phyloP scores from a whole-genome alignment of 2,113 vertebrate genomes.

The Nycticebus coucang region DNA sequence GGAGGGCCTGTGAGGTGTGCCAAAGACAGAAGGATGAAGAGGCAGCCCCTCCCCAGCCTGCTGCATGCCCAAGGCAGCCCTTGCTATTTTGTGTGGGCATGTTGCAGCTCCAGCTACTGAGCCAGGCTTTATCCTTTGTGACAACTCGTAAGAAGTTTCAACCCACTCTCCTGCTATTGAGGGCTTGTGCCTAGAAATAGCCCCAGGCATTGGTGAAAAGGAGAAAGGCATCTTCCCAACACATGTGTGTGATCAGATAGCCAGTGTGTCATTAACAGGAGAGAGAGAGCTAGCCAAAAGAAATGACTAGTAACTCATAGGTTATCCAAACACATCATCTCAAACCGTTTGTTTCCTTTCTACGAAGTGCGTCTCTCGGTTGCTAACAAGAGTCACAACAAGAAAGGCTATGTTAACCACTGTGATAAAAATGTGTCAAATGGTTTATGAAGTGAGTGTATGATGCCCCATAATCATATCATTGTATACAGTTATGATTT shows the following conservation, averaged over 20 bases:
- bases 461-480: no score
- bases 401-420: no score
- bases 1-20: rapidly evolving
- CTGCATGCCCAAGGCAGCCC: neutral
- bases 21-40: neutral
- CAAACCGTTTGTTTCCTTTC: conserved; percentile 35
- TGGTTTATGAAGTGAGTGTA: no score
- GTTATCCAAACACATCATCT: conserved; percentile 17
- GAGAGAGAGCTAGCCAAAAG: neutral
- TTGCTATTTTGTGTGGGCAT: neutral
- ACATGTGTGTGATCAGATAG: neutral
- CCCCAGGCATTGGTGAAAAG: neutral
- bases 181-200: neutral
- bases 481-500: no score
- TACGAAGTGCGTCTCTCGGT: neutral
- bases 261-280: neutral
- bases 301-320: neutral
- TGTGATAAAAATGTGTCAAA: no score
- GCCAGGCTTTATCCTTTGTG: neutral
- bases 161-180: neutral
- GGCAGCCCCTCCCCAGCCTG: neutral
- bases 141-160: neutral
- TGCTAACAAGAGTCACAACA: neutral
- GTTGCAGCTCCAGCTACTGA: neutral
- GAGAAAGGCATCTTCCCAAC: neutral